Percentiles rank a stretch among this genome's conserved stretches.
Conservation (phyloP, 2,113 vertebrate genomes). For the Bubo bubo region DNA sequence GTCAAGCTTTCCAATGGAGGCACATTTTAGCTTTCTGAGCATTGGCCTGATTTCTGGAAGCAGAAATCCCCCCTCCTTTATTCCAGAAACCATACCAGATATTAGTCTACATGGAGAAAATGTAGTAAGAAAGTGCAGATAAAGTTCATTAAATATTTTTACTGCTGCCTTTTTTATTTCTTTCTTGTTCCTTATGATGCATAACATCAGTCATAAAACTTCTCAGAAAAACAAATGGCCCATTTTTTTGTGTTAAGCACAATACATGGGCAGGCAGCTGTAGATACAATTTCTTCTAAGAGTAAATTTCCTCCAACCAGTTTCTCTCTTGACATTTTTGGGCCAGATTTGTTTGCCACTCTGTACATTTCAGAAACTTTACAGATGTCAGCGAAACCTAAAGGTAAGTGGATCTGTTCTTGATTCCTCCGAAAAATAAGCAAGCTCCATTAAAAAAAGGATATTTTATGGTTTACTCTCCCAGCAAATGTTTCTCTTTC, state of each 20-base stretch:
- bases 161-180: not conserved
- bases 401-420: not conserved
- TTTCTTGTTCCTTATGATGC: not conserved
- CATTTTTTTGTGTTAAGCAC: not conserved
- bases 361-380: not conserved
- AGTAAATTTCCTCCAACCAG: not conserved
- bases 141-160: not conserved
- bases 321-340: not conserved
- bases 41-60: not conserved
- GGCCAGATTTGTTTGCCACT: not conserved
- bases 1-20: not conserved
- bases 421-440: not conserved
- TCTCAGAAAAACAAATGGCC: not conserved
- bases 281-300: not conserved
- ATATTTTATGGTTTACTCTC: not conserved
- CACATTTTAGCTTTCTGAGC: not conserved
- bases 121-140: not conserved
- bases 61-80: not conserved
- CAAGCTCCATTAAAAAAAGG: not conserved
- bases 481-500: not conserved
- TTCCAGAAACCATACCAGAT: not conserved
- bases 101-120: not conserved
- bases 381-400: not conserved
- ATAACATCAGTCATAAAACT: not conserved
- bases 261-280: not conserved